Base-by-base conservation (phyloP, 2,113 vertebrate species). In the Erythrocercus mccallii region DNA sequence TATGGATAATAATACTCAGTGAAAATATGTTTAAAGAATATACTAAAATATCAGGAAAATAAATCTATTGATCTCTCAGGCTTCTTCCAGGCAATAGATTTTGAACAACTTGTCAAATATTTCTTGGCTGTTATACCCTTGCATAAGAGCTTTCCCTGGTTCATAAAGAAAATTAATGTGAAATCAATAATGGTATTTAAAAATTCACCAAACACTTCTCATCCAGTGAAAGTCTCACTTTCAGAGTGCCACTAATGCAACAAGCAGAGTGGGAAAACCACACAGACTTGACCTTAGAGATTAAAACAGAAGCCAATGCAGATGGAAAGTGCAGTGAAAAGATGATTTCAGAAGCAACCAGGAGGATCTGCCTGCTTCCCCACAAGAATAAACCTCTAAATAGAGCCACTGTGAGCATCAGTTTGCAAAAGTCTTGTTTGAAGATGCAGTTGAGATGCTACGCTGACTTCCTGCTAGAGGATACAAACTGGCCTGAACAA, bases 171-270 rank as follows among this genome's bases (percentile, higher is more conserved):
- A 94, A 92, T 66, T 56, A 88, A 93, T 92, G 82, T 90, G 64
- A 90, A 96, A 88, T 95, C 95, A 93, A 93, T 96, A 94, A 56
- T 45, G 22, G 47, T 73, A 47, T 83, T 97, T 91, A 92, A 96
- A 96, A 96, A 92, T 90, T 92, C 85, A 88, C 82, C 60, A 60
- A 74, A 64, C 31, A 8, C 50, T 92, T 95, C 40, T 68, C 37
- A 37, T 40, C 22, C 31, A 69, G 78, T 35, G 48, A 18, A 53
- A 79, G 48, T 81, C 64, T 86, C n/a, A 15, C 50, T 93, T 78
- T n/a, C 47, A 86, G 47, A 86, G 38, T 38, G 71, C 38, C 9
- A 11, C 58, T 97, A 83, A 89, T 83, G 85, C 64, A 73, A 83
- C 60, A 88, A 45, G 51, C 83, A 78, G 37, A 81, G 51, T 73